Evolutionary conservation across 1,140 invertebrate species (phyloP).

Genomic region (Pemphigus obesinymphae): DNA sequence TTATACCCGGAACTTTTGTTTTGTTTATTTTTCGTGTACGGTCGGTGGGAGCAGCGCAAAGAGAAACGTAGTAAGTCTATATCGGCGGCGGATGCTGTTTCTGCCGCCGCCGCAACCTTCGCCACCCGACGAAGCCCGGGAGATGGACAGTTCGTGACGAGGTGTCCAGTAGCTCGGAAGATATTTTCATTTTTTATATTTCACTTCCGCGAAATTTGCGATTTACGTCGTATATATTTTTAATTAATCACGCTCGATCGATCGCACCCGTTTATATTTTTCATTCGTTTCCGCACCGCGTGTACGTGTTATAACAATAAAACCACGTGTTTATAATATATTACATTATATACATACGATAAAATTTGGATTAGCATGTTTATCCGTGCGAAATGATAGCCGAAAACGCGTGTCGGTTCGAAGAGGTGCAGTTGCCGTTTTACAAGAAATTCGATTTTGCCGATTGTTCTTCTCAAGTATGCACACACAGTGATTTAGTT

Average conservation of each 20-base stretch:
- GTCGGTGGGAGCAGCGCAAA: conserved; percentile 2
- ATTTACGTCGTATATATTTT: not conserved
- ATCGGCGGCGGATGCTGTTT: not conserved
- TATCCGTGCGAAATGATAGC: conserved; percentile 7
- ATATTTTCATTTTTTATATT: not conserved
- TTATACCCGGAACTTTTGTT: conserved; percentile 3
- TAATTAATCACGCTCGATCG: not conserved
- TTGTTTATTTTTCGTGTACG: not conserved
- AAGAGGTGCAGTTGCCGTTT: conserved; percentile 23
- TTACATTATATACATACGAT: not conserved
- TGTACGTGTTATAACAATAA: not conserved
- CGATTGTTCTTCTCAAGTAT: conserved; percentile 5
- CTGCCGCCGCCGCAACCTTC: conserved; percentile 7
- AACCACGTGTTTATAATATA: not conserved
- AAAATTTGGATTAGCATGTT: not conserved
- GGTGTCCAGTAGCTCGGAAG: conserved; percentile 34
- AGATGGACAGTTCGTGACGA: conserved; percentile 33
- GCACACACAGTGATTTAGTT: too few relatives aligned
- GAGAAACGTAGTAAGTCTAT: not conserved
- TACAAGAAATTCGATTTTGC: not conserved
- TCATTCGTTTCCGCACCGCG: not conserved
- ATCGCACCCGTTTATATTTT: not conserved
- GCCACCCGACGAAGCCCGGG: not conserved
- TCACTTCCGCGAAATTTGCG: not conserved
- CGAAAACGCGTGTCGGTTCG: conserved; percentile 12